These are phyloP conservation scores for Drosophila neocordata DNA, from an alignment of 1,140 invertebrate genomes.

Conservation along the genomic window DNA sequence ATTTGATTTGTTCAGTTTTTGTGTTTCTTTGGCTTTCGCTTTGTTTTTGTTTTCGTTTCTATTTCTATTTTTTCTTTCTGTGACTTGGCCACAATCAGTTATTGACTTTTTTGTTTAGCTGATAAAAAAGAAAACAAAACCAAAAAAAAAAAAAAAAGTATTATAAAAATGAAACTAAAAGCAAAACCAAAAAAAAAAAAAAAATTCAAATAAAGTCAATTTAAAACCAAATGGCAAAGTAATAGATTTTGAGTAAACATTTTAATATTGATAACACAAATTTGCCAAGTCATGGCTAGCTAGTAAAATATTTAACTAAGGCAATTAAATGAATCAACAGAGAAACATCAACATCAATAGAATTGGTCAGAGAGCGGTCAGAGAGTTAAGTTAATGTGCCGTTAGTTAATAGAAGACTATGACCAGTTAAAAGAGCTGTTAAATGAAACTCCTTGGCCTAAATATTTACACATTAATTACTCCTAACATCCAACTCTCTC, in stretches of 20 bases:
- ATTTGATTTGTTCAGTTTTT: slow-evolving; percentile 30
- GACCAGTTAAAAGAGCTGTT: slow-evolving; percentile 7
- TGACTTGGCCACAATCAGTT: slow-evolving; percentile 61
- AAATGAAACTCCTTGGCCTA: slow-evolving; percentile 10
- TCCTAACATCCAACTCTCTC: no score
- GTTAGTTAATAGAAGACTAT: slow-evolving; percentile 22
- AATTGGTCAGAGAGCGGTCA: no score
- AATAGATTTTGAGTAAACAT: not conserved
- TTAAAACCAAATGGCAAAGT: not conserved
- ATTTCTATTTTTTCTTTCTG: slow-evolving; percentile 10
- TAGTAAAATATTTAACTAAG: slow-evolving; percentile 10
- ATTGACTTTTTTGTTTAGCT: slow-evolving; percentile 67
- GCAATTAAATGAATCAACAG: slow-evolving; percentile 41
- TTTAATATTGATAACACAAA: not conserved
- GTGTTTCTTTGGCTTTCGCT: slow-evolving; percentile 8
- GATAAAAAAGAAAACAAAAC: slow-evolving; percentile 48
- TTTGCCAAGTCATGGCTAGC: slow-evolving; percentile 3
- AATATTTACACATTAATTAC: slow-evolving; percentile 5
- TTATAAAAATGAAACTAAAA: slow-evolving; percentile 37
- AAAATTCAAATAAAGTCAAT: not conserved
- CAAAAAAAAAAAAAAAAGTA: slow-evolving; percentile 5
- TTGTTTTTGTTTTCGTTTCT: slow-evolving; percentile 20
- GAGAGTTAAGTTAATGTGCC: not conserved
- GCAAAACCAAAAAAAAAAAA: slow-evolving; percentile 20
- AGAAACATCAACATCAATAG: no score